These are phyloP conservation scores for Artibeus lituratus DNA, from an alignment of 2,797 vertebrate genomes.

Conservation along the genomic window DNA sequence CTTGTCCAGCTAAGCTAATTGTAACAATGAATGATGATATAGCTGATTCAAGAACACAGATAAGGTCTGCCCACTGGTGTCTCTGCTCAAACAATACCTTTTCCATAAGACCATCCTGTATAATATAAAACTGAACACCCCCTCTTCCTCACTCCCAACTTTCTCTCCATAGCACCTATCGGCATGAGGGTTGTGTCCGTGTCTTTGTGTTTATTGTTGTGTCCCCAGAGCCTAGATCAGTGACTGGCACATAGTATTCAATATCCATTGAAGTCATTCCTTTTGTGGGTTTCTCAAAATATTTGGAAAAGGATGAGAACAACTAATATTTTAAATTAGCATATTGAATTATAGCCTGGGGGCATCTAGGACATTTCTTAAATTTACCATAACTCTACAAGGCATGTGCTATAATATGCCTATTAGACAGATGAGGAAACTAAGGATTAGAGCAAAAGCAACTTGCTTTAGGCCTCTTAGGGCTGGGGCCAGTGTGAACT, in stretches of 20 bases:
- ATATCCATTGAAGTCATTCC: not conserved
- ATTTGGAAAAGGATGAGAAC: not conserved
- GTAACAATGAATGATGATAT: not conserved
- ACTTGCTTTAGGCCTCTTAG: not conserved
- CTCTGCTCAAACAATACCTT: not conserved
- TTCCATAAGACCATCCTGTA: not conserved
- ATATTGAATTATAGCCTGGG: not conserved
- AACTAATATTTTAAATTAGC: not conserved
- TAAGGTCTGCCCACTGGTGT: not conserved
- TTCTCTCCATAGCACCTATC: not conserved
- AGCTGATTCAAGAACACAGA: not conserved
- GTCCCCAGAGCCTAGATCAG: not conserved
- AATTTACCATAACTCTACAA: not conserved
- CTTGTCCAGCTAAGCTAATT: not conserved
- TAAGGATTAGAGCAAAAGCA: not conserved
- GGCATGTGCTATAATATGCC: not conserved
- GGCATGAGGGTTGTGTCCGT: not conserved
- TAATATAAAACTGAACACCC: not conserved
- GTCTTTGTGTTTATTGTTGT: not conserved
- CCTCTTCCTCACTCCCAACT: fast-evolving
- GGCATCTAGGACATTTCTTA: not conserved
- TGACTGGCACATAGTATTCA: not conserved
- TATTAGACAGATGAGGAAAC: not conserved
- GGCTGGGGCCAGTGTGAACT: not conserved
- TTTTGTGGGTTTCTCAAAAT: not conserved